Evolutionary conservation across 2,888 invertebrate genomes (phyloP), one percentile per base, ranked within the genome.

Genomic region (Drosophila trichaetosa): DNA sequence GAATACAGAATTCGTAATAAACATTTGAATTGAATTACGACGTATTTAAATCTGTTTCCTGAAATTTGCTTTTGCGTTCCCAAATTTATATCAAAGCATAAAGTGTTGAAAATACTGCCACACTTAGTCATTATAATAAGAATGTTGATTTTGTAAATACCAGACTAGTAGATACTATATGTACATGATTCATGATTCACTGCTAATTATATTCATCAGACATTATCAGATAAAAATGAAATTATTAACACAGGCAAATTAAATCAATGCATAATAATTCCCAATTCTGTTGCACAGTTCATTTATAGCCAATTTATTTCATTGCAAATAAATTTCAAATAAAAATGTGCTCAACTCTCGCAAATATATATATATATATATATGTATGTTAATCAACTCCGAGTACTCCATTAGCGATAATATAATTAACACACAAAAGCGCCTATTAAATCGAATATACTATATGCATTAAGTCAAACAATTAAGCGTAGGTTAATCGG

Each of bases 351-450:
- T 46, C 40, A 42, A 24, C 11, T 13, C 21, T 24, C 24, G 56
- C 40, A n/a, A 38, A 7, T 53, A 24, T 10, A 5, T 51, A 11
- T 21, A 16, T 38, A 38, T 38, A 38, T 38, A 18, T 51, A 11
- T 34, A 18, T n/a, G n/a, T n/a, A n/a, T 53, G 57, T 38, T 38
- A 61, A 67, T 61, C 48, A 61, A 59, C 68, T 42, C 49, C 52
- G 58, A 70, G 70, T 76, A 69, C 76, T 79, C 69, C 68, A 85
- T 87, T 83, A 85, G 79, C 82, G 85, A 81, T 85, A 85, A 85
- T 83, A 83, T 88, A 85, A 88, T 85, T 86, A 88, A 80, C 83
- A 80, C 82, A 83, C 79, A 85, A 85, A 46, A 83, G 78, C 82
- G 80, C 73, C 73, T 82, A 86, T 88, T 82, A 82, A 88, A 82